Evolutionary conservation across 2,113 vertebrate genomes (phyloP).

Genomic region (Xiphias gladius): DNA sequence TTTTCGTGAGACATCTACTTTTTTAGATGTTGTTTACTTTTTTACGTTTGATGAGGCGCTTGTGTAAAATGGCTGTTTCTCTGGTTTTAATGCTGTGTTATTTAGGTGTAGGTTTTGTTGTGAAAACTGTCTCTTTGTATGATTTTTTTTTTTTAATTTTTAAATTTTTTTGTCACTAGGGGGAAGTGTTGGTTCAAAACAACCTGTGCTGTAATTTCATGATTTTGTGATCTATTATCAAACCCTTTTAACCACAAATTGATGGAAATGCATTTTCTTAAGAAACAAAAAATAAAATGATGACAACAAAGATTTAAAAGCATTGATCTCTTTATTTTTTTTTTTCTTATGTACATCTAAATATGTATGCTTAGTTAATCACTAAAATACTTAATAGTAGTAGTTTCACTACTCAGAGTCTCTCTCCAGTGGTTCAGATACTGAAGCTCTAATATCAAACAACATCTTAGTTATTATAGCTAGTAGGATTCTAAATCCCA

Average conservation of each 20-base stretch:
- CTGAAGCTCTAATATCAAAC: constrained; percentile 25
- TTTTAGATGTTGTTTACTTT: background rate
- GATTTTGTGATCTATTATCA: constrained; percentile 11
- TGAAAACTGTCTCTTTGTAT: constrained; percentile 18
- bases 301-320: background rate
- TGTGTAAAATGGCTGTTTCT: constrained; percentile 27
- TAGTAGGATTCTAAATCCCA: constrained; percentile 44
- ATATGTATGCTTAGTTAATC: background rate
- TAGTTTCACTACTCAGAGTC: background rate
- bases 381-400: background rate
- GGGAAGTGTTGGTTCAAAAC: constrained; percentile 72
- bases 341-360: background rate
- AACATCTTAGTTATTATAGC: constrained; percentile 24
- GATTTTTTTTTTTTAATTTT: constrained; percentile 6
- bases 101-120: constrained; percentile 18
- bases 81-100: constrained; percentile 23
- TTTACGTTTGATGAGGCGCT: constrained; percentile 7
- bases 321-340: constrained; percentile 29
- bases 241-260: constrained; percentile 23
- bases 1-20: constrained; percentile 13
- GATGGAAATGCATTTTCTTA: constrained; percentile 13
- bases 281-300: constrained; percentile 35
- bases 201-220: constrained; percentile 56
- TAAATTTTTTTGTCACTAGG: constrained; percentile 69
- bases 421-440: constrained; percentile 7